phyloP scores from a whole-genome alignment of 2,888 invertebrate species.

The Scotopteryx bipunctaria region DNA sequence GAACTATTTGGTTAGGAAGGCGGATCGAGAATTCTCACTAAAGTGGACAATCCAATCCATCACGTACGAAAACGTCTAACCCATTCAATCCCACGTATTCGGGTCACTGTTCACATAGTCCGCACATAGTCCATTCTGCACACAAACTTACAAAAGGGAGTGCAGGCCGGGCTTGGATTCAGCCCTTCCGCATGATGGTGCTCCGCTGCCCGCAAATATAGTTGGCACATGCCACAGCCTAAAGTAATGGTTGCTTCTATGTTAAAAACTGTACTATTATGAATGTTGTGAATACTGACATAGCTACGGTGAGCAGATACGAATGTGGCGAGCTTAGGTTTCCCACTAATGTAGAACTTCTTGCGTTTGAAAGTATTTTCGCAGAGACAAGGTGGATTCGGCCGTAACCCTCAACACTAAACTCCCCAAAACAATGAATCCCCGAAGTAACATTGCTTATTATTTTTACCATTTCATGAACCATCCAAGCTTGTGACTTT shows the following conservation, averaged over 20 bases:
- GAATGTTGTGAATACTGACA: not conserved
- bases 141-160: constrained; percentile 15
- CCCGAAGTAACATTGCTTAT: constrained; percentile 20
- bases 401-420: constrained; percentile 11
- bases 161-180: constrained; percentile 22
- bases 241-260: not conserved
- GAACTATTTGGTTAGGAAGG: constrained; percentile 6
- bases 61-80: constrained; percentile 27
- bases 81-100: constrained; percentile 27
- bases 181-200: constrained; percentile 21
- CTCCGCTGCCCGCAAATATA: constrained; percentile 15
- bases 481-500: constrained; percentile 32
- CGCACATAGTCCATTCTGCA: constrained; percentile 15
- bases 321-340: too few relatives aligned
- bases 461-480: constrained; percentile 35
- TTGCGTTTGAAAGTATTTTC: too few relatives aligned
- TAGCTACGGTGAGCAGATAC: too few relatives aligned
- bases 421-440: constrained; percentile 13
- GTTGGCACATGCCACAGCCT: not conserved
- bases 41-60: constrained; percentile 21
- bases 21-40: constrained; percentile 8
- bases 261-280: not conserved
- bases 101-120: constrained; percentile 19
- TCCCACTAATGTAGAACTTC: too few relatives aligned
- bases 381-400: not conserved